A percentile compares a stretch with the other conserved stretches of the same genome.
These are phyloP conservation scores for Arrhopalites spinosus DNA, from an alignment of 2,888 invertebrate genomes.

Conservation along the genomic window DNA sequence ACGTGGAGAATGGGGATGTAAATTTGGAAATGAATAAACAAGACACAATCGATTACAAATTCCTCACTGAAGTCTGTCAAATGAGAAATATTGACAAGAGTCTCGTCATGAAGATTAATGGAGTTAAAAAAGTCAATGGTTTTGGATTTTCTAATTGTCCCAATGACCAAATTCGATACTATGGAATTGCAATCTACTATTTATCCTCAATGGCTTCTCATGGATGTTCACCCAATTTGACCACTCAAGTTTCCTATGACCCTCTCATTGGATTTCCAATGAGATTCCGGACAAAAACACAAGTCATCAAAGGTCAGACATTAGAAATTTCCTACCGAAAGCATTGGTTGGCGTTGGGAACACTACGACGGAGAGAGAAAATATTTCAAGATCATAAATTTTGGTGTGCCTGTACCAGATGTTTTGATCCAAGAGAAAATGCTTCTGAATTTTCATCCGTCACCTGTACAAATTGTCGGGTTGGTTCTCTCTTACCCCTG, in stretches of 20 bases:
- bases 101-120: constrained; percentile 6
- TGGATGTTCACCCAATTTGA: constrained; percentile 26
- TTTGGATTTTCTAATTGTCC: constrained; percentile 20
- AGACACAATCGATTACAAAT: neutral
- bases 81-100: neutral
- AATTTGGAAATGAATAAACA: neutral
- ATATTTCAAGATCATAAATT: constrained; percentile 23
- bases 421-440: constrained; percentile 5
- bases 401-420: constrained; percentile 17
- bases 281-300: constrained; percentile 16
- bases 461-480: neutral
- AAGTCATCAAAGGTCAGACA: neutral
- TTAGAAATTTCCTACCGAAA: constrained; percentile 25
- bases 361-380: constrained; percentile 26
- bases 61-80: constrained; percentile 12
- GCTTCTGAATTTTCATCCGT: constrained; percentile 11
- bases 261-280: constrained; percentile 17
- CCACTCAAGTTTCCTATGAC: constrained; percentile 23
- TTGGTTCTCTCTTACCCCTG: neutral
- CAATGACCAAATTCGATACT: neutral
- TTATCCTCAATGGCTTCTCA: constrained; percentile 25
- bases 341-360: constrained; percentile 22
- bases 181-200: constrained; percentile 30
- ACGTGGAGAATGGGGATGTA: neutral
- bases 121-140: constrained; percentile 8